Base-by-base conservation (phyloP, 2,888 invertebrate genomes). In the Steinernema carpocapsae region DNA sequence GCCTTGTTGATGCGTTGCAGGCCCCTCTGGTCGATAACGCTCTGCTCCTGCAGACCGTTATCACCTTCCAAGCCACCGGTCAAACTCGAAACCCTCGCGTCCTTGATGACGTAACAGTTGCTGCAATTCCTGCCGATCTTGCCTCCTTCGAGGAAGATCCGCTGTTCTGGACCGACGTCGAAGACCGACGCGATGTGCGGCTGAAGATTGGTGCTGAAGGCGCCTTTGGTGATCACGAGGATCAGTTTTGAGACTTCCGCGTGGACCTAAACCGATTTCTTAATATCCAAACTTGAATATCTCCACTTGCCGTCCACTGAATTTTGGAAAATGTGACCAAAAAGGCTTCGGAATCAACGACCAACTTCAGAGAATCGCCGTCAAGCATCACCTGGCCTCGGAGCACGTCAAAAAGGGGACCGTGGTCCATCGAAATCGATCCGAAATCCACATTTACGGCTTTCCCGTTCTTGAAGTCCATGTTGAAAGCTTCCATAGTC, bases 11-110 rank as follows among this genome's bases (percentile, higher is more conserved):
- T 79, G 29, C 76, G 56, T 37, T 75, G 64, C 42, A 82, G 81
- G 3, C 81, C 73, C 1, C 74, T 79, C 72, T 83, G 81, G 29
- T 78, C 79, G 75, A 83, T 73, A 22, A 82, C 72, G 72, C 77
- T 78, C 46, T 81, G 81, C 46, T 64, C 29, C 43, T 43, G 10
- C 10, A 43, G 7, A 14, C 43, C 14, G 7, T 14, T 14, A 7
- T 7, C 43, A 14, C 14, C 14, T 59, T 74, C 37, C 0, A 75
- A 72, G 12, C 79, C 56, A 17, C 79, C 76, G 48, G 81, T 81
- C 56, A 77, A 76, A 32, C 78, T 79, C 2, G 78, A 73, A 10
- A 83, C 71, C n/a, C 72, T 70, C 42, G 78, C 80, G 64, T 80
- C 76, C 46, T 78, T 73, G 59, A 83, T 80, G 0, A 79, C 78